These are phyloP conservation scores for Eilema sororculum DNA, from an alignment of 2,888 invertebrate genomes.

Conservation along the genomic window DNA sequence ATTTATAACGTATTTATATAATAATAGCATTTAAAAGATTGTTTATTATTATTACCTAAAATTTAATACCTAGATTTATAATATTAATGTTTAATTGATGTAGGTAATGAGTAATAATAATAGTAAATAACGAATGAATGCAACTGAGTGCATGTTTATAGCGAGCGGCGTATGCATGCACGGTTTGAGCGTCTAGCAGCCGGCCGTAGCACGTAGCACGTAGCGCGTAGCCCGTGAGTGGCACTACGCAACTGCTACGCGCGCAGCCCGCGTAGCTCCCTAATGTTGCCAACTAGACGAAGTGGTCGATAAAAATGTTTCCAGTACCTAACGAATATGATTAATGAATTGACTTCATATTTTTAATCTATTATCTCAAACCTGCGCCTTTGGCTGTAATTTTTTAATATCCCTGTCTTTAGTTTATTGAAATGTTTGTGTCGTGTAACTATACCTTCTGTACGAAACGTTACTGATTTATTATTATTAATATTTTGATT, in stretches of 20 bases:
- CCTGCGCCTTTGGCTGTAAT: conserved; percentile 84
- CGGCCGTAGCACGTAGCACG: conserved; percentile 53
- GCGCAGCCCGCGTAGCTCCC: conserved; percentile 54
- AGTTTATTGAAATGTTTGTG: conserved; percentile 82
- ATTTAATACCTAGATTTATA: conserved; percentile 87
- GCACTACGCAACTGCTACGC: conserved; percentile 49
- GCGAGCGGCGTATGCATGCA: conserved; percentile 68
- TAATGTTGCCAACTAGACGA: conserved; percentile 73
- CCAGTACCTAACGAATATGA: conserved; percentile 85
- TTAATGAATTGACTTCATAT: conserved; percentile 87
- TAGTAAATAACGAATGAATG: conserved; percentile 84
- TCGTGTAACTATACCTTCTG: conserved; percentile 74
- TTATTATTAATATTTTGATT: conserved; percentile 76
- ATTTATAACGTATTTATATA: conserved; percentile 88
- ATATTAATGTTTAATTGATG: conserved; percentile 87
- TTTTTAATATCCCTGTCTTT: conserved; percentile 84
- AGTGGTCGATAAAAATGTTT: conserved; percentile 77
- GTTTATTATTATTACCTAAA: conserved; percentile 88
- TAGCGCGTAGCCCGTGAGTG: conserved; percentile 46
- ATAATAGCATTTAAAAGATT: conserved; percentile 88
- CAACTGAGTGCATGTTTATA: conserved; percentile 80
- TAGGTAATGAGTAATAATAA: conserved; percentile 85
- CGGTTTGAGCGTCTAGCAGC: conserved; percentile 56
- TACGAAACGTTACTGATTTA: conserved; percentile 74
- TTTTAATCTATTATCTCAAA: conserved; percentile 85